These are phyloP conservation scores for Lampropteryx suffumata DNA, from an alignment of 2,888 invertebrate species.

Conservation along the genomic window DNA sequence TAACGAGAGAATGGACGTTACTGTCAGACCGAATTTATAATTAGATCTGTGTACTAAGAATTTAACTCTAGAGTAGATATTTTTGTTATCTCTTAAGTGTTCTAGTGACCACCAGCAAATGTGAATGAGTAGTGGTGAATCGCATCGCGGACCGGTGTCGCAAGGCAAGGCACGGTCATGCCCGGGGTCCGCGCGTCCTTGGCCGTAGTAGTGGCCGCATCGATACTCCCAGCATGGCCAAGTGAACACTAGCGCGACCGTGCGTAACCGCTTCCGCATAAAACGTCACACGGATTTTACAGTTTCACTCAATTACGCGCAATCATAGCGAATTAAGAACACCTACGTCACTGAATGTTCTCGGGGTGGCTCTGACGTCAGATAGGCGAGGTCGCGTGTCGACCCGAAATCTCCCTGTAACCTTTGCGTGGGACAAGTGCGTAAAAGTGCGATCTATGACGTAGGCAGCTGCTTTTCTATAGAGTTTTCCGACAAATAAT, in stretches of 20 bases:
- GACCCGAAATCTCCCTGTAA: conserved; percentile 32
- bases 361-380: conserved; percentile 60
- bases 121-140: conserved; percentile 28
- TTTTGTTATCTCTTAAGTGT: too few species aligned
- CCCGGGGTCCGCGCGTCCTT: conserved; percentile 61
- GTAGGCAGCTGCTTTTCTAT: conserved; percentile 40
- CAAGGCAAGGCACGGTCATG: conserved; percentile 54
- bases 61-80: not conserved
- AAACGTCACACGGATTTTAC: conserved; percentile 23
- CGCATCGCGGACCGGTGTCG: conserved; percentile 52
- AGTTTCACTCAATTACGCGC: conserved; percentile 26
- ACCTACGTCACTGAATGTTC: conserved; percentile 47
- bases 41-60: not conserved
- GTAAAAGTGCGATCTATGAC: conserved; percentile 35
- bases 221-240: conserved; percentile 42
- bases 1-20: conserved; percentile 20
- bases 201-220: conserved; percentile 52
- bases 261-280: conserved; percentile 71
- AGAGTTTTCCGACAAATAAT: too few species aligned
- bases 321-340: conserved; percentile 42
- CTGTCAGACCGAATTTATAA: conserved; percentile 5
- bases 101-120: not conserved
- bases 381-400: conserved; percentile 50
- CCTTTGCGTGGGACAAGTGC: conserved; percentile 45
- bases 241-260: conserved; percentile 46